Percentiles rank a stretch among this genome's conserved stretches.
Conservation (phyloP, 37 sponge, comb jelly and placozoan species). For the Aplysina aerophoba region DNA sequence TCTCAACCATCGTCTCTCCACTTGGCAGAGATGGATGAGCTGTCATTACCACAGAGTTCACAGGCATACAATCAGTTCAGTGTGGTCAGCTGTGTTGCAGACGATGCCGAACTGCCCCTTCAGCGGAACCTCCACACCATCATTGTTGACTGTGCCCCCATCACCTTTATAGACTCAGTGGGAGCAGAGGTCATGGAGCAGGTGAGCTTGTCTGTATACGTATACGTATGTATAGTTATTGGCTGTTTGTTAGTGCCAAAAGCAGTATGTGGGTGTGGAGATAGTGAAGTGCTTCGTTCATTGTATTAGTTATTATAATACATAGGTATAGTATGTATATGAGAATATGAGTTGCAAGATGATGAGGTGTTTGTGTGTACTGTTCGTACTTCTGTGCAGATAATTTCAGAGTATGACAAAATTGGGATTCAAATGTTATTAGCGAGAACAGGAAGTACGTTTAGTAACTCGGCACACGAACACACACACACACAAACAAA, state of each 20-base stretch:
- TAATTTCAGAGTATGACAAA: constrained; percentile 56
- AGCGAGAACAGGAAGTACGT: constrained; percentile 42
- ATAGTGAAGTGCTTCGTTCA: no score
- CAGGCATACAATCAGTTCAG: neutral
- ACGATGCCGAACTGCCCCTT: constrained; percentile 25
- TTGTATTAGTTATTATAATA: no score
- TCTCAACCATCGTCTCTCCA: constrained; percentile 18
- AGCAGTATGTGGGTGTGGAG: no score
- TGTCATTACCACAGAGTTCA: no score
- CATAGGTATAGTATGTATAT: no score
- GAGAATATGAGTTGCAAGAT: neutral
- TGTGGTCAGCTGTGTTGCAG: constrained; percentile 32
- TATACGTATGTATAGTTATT: neutral
- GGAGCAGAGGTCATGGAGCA: constrained; percentile 61
- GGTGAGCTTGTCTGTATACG: constrained; percentile 28
- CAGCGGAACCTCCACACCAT: constrained; percentile 69
- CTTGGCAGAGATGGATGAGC: constrained; percentile 10
- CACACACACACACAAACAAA: neutral
- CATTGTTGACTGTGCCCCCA: constrained; percentile 79
- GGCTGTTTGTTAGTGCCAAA: no score
- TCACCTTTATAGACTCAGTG: constrained; percentile 72
- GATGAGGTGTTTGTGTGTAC: neutral
- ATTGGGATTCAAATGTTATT: constrained; percentile 63
- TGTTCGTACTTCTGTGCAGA: constrained; percentile 18
- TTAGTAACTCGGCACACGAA: neutral